Percentiles rank a stretch among this genome's conserved stretches.
Evolutionary conservation across 2,797 vertebrate species (phyloP).

Genomic region (Rhincodon typus): DNA sequence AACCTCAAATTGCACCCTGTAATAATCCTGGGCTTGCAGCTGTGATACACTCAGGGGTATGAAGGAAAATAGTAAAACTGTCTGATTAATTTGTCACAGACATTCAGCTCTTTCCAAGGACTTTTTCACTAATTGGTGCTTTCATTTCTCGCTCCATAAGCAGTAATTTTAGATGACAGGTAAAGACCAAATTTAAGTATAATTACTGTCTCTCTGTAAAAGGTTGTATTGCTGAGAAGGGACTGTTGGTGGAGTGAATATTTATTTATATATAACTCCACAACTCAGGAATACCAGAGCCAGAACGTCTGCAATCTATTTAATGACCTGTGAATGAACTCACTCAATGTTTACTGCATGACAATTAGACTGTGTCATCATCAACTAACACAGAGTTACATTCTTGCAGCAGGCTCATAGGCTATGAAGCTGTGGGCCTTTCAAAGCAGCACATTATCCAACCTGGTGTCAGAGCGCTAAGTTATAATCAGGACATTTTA

Average conservation of each 20-base stretch:
- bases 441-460: not conserved
- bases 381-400: not conserved
- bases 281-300: not conserved
- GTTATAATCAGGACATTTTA: not conserved
- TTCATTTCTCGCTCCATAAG: not conserved
- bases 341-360: not conserved
- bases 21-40: not conserved
- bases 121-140: not conserved
- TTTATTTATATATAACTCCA: not conserved
- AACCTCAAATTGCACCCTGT: not conserved
- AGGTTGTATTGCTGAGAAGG: not conserved
- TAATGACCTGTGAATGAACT: not conserved
- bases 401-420: not conserved
- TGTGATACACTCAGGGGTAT: not conserved
- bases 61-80: not conserved
- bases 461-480: not conserved
- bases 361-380: not conserved
- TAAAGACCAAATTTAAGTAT: not conserved
- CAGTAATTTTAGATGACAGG: not conserved
- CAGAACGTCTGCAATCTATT: not conserved
- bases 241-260: not conserved
- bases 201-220: not conserved
- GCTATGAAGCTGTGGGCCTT: not conserved
- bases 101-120: conserved; percentile 1
- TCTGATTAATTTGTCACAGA: not conserved